Evolutionary conservation across 92 coral and sea anemone species (phyloP).

Genomic region (Epizoanthus illoricatus): DNA sequence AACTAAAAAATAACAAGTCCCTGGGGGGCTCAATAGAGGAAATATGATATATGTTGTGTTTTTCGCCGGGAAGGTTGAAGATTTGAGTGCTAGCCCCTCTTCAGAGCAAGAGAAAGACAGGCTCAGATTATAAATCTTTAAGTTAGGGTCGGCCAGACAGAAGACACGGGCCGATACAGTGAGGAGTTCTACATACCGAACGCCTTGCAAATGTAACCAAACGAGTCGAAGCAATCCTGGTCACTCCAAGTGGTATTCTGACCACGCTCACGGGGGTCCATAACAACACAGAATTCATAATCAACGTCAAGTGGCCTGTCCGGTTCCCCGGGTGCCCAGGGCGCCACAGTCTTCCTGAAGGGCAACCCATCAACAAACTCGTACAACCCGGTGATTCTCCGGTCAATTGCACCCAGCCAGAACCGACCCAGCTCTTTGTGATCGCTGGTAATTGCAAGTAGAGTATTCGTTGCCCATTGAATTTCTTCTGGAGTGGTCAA

Average conservation of each 20-base stretch:
- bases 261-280: constrained; percentile 51
- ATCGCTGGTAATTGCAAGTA: constrained; percentile 46
- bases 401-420: constrained; percentile 83
- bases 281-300: constrained; percentile 58
- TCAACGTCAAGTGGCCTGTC: constrained; percentile 56
- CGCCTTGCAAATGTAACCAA: constrained; percentile 76
- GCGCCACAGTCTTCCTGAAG: constrained; percentile 60
- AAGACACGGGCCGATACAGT: too few relatives aligned
- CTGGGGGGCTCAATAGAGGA: too few relatives aligned
- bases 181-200: constrained; percentile 41
- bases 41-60: too few relatives aligned
- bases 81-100: too few relatives aligned
- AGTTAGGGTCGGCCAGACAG: too few relatives aligned
- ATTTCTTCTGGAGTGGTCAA: constrained; percentile 53
- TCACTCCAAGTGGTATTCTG: constrained; percentile 66
- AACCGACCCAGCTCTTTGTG: constrained; percentile 49
- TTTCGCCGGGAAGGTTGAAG: too few relatives aligned
- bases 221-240: constrained; percentile 66
- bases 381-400: constrained; percentile 57
- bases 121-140: too few relatives aligned
- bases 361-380: constrained; percentile 76
- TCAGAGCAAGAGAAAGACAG: too few relatives aligned
- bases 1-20: too few relatives aligned
- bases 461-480: constrained; percentile 54
- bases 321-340: constrained; percentile 87